Evolutionary conservation across 1,140 invertebrate genomes (phyloP), one percentile per base, ranked within the genome.

Genomic region (Apis florea): DNA sequence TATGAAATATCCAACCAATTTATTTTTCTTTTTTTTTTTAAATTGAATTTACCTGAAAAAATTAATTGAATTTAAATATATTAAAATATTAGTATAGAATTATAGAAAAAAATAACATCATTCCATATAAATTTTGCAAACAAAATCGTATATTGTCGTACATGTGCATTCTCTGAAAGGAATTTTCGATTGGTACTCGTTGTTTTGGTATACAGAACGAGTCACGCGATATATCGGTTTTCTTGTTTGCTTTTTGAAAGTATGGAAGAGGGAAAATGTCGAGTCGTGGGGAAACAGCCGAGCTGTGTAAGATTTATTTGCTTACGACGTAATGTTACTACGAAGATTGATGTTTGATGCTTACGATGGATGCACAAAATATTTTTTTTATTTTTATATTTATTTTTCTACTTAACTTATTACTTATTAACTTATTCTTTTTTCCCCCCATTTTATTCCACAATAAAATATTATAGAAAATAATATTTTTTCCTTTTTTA

Each of bases 91-190:
- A 40, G 2, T 31, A 31, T 40, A 40, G 31, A 40, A 40, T n/a
- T 49, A 61, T 73, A 73, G 61, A 73, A 61, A 61, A 73, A 73
- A n/a, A 49, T 73, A 73, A 73, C 40, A 24, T n/a, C 59, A 59
- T 61, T 73, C 56, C 40, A 61, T 19, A 15, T n/a, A 15, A 49
- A 59, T 73, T 61, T 73, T 12, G 24, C 51, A 10, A 31, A 17
- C 19, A 26, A 26, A 40, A 40, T 40, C 6, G 24, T 3, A 10
- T 6, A 12, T 26, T 0, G 17, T 15, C 8, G 2, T 63, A 10
- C 2, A 10, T n/a, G 24, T 40, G 10, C n/a, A 1, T 69, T 31
- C 24, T 31, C 12, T 19, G 49, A 53, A 70, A 40, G 17, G 49
- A 70, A 70, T 70, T 66, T 19, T 66, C 21, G 64, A 47, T 66